Conservation (phyloP, 2,797 vertebrate genomes). For the Oryzias sinensis region DNA sequence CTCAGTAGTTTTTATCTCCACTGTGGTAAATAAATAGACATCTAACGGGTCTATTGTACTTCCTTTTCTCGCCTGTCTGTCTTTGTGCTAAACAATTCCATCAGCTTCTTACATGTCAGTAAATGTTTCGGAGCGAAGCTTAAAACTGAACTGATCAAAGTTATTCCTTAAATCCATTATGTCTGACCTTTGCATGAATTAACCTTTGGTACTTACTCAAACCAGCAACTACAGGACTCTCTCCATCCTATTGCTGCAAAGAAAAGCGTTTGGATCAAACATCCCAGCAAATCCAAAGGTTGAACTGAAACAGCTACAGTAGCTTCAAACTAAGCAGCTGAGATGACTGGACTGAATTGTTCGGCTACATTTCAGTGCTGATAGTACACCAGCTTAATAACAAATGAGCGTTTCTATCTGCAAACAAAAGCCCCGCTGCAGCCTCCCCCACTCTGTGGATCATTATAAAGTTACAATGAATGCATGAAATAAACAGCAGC, state of each 20-base stretch:
- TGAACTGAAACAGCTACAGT: neutral
- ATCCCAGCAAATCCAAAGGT: slow-evolving; percentile 1
- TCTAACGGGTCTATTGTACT: too few species aligned
- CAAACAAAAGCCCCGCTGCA: slow-evolving; percentile 32
- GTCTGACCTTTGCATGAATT: slow-evolving; percentile 14
- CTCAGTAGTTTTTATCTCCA: too few species aligned
- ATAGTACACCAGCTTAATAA: slow-evolving; percentile 13
- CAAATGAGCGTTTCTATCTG: slow-evolving; percentile 15
- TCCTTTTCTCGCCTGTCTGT: too few species aligned
- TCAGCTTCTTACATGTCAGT: too few species aligned
- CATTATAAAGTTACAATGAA: slow-evolving; percentile 78
- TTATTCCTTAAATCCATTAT: neutral
- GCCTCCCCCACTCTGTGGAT: slow-evolving; percentile 46
- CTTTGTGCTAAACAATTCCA: too few species aligned
- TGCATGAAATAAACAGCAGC: slow-evolving; percentile 84
- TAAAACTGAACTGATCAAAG: too few species aligned
- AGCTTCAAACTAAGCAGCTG: neutral
- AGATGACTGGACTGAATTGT: too few species aligned
- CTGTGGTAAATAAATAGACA: too few species aligned
- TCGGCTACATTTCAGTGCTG: too few species aligned
- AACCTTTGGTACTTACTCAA: slow-evolving; percentile 61
- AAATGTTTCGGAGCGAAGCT: too few species aligned
- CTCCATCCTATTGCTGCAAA: slow-evolving; percentile 60
- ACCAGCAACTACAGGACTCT: slow-evolving; percentile 46
- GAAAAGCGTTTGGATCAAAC: slow-evolving; percentile 13